Conservation (phyloP, 2,797 vertebrate species). For the Rhabdophis nuchalis region DNA sequence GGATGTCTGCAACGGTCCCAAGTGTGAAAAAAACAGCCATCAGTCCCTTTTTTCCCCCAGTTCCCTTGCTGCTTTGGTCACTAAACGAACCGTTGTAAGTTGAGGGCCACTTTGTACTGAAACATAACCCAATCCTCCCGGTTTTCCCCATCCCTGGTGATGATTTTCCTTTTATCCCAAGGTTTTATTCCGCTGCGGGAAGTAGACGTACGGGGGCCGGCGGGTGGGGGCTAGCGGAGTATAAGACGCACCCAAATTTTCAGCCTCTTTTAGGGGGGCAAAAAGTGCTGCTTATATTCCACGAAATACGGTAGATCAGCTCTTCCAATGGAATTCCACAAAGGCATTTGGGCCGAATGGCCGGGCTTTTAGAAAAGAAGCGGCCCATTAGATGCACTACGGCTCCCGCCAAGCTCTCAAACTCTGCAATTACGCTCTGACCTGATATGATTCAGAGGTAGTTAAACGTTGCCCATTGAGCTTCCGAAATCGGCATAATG, state of each 20-base stretch:
- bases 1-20: too few species aligned
- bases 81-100: too few species aligned
- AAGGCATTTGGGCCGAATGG: not conserved
- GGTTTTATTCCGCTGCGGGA: not conserved
- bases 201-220: not conserved
- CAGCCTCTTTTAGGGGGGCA: too few species aligned
- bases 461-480: not conserved
- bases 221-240: too few species aligned
- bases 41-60: too few species aligned
- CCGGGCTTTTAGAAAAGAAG: not conserved
- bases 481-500: not conserved
- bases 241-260: too few species aligned
- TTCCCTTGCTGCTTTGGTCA: too few species aligned
- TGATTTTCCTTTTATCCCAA: not conserved
- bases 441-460: not conserved
- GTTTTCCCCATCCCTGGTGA: not conserved
- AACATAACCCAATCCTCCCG: not conserved
- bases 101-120: accelerated
- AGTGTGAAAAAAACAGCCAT: too few species aligned
- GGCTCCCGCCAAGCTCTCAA: not conserved
- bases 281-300: too few species aligned
- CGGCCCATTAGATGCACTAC: not conserved
- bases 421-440: not conserved
- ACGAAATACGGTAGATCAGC: not conserved
- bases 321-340: not conserved